Percentiles rank a stretch among this genome's conserved stretches.
Evolutionary conservation across 2,797 vertebrate species (phyloP).

Genomic region (Squalus acanthias): DNA sequence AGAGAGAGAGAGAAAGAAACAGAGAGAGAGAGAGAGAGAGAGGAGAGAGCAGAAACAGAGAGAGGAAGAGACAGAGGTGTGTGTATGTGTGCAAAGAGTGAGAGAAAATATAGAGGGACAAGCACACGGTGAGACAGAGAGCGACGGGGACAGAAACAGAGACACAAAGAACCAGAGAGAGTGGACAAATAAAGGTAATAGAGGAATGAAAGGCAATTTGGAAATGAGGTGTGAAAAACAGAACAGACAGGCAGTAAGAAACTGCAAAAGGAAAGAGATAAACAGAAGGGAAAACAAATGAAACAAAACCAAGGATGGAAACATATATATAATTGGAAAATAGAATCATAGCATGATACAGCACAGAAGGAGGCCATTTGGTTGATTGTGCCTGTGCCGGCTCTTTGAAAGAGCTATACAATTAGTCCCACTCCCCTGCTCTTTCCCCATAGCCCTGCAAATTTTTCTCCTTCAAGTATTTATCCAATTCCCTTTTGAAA

Average conservation of each 20-base stretch:
- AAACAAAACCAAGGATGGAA: background rate
- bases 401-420: background rate
- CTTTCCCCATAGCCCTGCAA: too few relatives aligned
- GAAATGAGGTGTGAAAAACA: background rate
- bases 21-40: constrained; percentile 49
- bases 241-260: background rate
- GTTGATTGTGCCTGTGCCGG: too few relatives aligned
- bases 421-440: too few relatives aligned
- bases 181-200: background rate
- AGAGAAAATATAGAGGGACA: background rate
- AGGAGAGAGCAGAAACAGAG: background rate
- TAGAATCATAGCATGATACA: background rate
- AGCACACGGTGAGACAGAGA: background rate
- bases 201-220: background rate
- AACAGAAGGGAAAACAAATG: background rate
- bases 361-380: background rate
- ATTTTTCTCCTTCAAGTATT: too few relatives aligned
- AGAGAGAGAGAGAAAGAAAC: constrained; percentile 52
- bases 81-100: background rate
- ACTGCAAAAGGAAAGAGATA: background rate
- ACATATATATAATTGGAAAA: background rate
- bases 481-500: too few relatives aligned
- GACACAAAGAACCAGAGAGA: background rate
- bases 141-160: background rate
- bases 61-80: background rate